Evolutionary conservation across 2,113 vertebrate species (phyloP), one percentile per base, ranked within the genome.

Genomic region (Seriola rivoliana): DNA sequence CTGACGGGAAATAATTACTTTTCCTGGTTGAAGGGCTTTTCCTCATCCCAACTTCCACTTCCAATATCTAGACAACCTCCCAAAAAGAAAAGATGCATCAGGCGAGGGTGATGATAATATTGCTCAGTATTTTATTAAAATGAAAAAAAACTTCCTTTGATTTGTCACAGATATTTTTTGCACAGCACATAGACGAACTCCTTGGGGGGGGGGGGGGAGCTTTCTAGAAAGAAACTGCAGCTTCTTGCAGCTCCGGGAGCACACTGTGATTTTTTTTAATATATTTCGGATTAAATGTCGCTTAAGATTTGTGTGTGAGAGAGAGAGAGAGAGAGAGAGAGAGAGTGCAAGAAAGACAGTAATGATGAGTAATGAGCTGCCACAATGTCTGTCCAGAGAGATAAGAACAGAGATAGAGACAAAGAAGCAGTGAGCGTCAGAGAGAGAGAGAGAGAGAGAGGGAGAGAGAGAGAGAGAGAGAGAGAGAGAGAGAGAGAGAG

Each of bases 281-380:
- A 78, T 38, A 78, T 83, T 85, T 81, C 5, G 40, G 73, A 82
- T 83, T 83, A 77, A 12, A 63, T 19, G 8, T 38, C 4, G 4
- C 38, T 29, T 29, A 36, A 42, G 8, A 42, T 42, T 42, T 42
- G 9, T 42, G 40, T 11, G 9, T 46, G 38, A 71, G 55, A 29
- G n/a, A n/a, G 40, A 42, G 40, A 42, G 40, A 42, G 38, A 38
- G 38, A 38, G 8, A 38, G 38, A 71, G 55, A 29, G n/a, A n/a
- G 40, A 42, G 40, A 42, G 40, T 8, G 8, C 9, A 13, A 68
- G 59, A 40, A 40, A 70, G 72, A 88, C 17, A 8, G 78, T 79
- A 80, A 88, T 38, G 32, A 82, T 78, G 78, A 89, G 80, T 79
- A 80, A 85, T 36, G 63, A 83, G 80, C 63, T 70, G 86, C 57